These are phyloP conservation scores for Spheniscus mendiculus DNA, from an alignment of 2,113 vertebrate genomes.

Conservation along the genomic window DNA sequence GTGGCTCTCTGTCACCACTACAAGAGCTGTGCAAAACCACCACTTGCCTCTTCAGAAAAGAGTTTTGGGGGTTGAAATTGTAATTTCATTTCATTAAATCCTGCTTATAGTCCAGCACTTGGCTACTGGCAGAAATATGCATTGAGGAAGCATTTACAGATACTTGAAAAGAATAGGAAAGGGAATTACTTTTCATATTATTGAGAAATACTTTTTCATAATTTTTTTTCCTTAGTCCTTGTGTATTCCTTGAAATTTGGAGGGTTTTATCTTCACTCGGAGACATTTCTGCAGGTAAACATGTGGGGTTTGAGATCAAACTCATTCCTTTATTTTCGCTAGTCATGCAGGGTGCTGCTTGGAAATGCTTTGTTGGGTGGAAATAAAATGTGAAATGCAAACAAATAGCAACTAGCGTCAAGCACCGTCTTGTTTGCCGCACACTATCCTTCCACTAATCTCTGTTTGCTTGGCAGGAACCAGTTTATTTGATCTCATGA, in stretches of 20 bases:
- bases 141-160: background rate
- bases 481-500: background rate
- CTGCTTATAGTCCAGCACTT: rapidly evolving
- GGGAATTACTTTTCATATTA: background rate
- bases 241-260: background rate
- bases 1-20: background rate
- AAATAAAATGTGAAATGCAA: background rate
- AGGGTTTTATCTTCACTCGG: background rate
- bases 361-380: background rate
- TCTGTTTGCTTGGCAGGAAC: background rate
- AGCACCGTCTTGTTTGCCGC: background rate
- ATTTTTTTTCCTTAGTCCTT: background rate
- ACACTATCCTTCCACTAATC: background rate
- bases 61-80: background rate
- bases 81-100: background rate
- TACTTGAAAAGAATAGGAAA: background rate
- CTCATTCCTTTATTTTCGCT: background rate
- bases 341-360: background rate
- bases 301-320: rapidly evolving
- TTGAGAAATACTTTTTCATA: background rate
- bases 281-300: background rate
- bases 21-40: background rate
- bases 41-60: background rate
- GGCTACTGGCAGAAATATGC: background rate
- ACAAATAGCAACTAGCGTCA: background rate